These are phyloP conservation scores for Poecilia latipinna DNA, from an alignment of 2,113 vertebrate species.

Conservation along the genomic window DNA sequence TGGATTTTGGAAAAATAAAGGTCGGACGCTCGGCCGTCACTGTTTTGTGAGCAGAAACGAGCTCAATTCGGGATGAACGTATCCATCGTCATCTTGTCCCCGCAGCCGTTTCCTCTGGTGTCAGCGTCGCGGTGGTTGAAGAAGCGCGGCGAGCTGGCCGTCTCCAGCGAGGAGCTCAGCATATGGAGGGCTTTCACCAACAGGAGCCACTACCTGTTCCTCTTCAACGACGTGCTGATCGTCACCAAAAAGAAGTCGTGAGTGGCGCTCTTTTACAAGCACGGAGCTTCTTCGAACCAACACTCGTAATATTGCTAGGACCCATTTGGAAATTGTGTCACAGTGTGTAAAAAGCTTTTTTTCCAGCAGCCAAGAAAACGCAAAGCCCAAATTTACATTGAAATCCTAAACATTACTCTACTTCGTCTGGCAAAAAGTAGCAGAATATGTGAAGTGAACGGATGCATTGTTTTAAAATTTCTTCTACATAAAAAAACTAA, in stretches of 20 bases:
- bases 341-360: no score
- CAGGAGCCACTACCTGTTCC: slow-evolving; percentile 87
- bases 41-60: no score
- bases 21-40: slow-evolving; percentile 61
- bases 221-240: slow-evolving; percentile 93
- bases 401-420: background rate
- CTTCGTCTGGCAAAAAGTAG: background rate
- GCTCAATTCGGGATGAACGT: background rate
- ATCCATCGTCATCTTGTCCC: slow-evolving; percentile 1
- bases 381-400: background rate
- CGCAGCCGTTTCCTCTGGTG: slow-evolving; percentile 87
- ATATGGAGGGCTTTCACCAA: slow-evolving; percentile 86
- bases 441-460: background rate
- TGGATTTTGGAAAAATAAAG: slow-evolving; percentile 96
- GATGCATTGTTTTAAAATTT: no score
- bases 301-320: no score
- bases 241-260: slow-evolving; percentile 95
- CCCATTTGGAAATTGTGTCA: background rate
- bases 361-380: no score
- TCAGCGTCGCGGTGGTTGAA: slow-evolving; percentile 91
- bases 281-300: background rate
- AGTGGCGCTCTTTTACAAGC: background rate
- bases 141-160: slow-evolving; percentile 87
- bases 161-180: slow-evolving; percentile 83
- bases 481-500: background rate